Conservation (phyloP, 2,888 invertebrate genomes). For the Coecobrya sp. region DNA sequence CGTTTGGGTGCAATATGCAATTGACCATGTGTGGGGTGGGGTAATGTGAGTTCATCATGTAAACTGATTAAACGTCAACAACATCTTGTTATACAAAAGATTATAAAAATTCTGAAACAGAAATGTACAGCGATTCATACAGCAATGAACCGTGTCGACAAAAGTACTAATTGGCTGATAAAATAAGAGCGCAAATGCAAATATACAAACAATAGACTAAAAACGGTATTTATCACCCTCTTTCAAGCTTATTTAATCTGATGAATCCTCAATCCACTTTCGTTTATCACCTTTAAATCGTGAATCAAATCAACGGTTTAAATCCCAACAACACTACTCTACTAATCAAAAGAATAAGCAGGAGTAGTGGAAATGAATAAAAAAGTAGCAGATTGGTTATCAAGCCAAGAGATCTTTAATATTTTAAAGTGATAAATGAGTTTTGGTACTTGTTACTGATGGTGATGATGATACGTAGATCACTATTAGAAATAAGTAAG, state of each 20-base stretch:
- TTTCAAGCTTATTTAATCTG: not conserved
- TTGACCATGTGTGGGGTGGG: too few species aligned
- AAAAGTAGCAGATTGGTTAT: slow-evolving; percentile 18
- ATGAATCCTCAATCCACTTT: slow-evolving; percentile 21
- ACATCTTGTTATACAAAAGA: too few species aligned
- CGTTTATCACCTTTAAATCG: slow-evolving; percentile 27
- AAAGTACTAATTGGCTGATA: slow-evolving; percentile 40
- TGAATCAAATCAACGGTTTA: not conserved
- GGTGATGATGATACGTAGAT: slow-evolving; percentile 2
- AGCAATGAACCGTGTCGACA: slow-evolving; percentile 29
- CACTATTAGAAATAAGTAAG: slow-evolving; percentile 1
- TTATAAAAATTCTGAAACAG: too few species aligned
- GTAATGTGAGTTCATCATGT: too few species aligned
- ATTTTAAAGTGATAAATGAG: slow-evolving; percentile 13
- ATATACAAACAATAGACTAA: slow-evolving; percentile 10
- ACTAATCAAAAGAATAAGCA: slow-evolving; percentile 16
- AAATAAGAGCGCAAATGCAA: not conserved
- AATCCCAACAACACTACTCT: not conserved
- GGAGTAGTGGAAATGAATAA: not conserved
- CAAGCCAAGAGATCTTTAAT: slow-evolving; percentile 30
- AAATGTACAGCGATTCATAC: too few species aligned
- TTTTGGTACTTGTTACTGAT: not conserved
- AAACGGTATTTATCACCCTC: slow-evolving; percentile 36
- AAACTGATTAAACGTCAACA: too few species aligned
- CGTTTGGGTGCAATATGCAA: too few species aligned